These are phyloP conservation scores for Barnardius zonarius DNA, from an alignment of 2,113 vertebrate species.

Conservation along the genomic window DNA sequence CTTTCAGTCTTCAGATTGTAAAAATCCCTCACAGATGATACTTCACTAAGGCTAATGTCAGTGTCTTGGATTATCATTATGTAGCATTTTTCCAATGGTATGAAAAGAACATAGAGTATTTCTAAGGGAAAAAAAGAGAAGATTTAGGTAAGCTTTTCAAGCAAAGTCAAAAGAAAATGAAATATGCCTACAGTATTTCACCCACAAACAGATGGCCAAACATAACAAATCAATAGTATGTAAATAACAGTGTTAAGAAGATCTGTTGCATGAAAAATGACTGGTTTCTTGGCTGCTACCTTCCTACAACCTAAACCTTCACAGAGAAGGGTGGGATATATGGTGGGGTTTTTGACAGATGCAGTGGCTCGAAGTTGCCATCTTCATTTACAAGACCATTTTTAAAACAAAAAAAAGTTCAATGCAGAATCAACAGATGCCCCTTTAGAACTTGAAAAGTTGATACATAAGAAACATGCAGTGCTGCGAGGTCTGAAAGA, in stretches of 20 bases:
- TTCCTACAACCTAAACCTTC: conserved; percentile 15
- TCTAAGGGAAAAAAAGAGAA: not conserved
- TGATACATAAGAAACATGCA: not conserved
- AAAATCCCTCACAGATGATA: not conserved
- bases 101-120: conserved; percentile 5
- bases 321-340: conserved; percentile 23
- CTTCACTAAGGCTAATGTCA: not conserved
- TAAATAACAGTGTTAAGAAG: conserved; percentile 63
- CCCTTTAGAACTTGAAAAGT: conserved; percentile 20
- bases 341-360: conserved; percentile 32
- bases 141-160: conserved; percentile 52
- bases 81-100: not conserved
- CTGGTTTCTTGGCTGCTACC: conserved; percentile 52
- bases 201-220: conserved; percentile 72
- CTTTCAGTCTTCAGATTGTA: not conserved
- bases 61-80: not conserved
- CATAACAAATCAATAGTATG: conserved; percentile 72
- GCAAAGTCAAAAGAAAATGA: conserved; percentile 46
- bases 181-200: conserved; percentile 46
- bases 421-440: not conserved
- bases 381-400: not conserved
- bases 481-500: not conserved
- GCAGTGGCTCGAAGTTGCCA: not conserved
- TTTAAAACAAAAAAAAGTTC: not conserved
- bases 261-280: conserved; percentile 58